These are phyloP conservation scores for Cephus cinctus DNA, from an alignment of 1,140 invertebrate genomes.

Conservation along the genomic window DNA sequence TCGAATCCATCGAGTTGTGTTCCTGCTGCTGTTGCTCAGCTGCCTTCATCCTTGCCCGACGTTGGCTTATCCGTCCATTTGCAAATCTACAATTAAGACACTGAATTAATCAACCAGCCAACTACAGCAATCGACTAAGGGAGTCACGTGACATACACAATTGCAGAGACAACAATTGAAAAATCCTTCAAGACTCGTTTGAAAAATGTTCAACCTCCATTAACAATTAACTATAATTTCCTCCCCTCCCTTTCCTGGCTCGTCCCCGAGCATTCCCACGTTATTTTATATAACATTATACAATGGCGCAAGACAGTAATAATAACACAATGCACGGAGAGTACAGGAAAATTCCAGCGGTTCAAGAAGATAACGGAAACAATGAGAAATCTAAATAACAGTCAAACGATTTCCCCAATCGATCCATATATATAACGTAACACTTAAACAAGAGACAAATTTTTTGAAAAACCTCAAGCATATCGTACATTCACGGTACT, in stretches of 20 bases:
- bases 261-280: no score
- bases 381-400: slow-evolving; percentile 1
- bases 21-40: slow-evolving; percentile 33
- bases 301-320: no score
- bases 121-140: background rate
- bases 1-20: slow-evolving; percentile 47
- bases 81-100: background rate
- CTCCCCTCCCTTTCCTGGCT: no score
- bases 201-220: background rate
- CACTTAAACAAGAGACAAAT: no score
- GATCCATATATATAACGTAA: no score
- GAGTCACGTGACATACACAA: background rate
- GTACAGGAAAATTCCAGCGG: no score
- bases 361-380: no score
- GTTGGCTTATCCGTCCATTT: background rate
- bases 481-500: background rate
- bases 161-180: background rate
- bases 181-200: background rate
- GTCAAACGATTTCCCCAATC: slow-evolving; percentile 1
- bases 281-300: no score
- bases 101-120: background rate
- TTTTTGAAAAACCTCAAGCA: background rate
- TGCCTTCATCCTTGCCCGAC: slow-evolving; percentile 33
- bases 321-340: no score
- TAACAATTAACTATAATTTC: background rate